phyloP scores from a whole-genome alignment of 1,140 invertebrate genomes.

The Solenopsis fugax region DNA sequence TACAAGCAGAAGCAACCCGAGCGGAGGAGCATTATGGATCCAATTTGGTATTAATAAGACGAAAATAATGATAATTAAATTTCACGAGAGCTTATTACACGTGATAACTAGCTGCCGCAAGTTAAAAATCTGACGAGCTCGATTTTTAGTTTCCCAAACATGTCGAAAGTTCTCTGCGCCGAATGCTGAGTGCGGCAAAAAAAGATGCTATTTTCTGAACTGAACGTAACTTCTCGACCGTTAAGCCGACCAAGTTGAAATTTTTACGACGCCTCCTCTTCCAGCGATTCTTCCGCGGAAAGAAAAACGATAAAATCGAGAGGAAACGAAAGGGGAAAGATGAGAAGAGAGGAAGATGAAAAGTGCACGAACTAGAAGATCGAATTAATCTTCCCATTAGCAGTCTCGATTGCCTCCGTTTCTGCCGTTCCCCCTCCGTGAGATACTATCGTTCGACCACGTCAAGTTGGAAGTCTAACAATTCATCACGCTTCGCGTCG shows the following conservation, averaged over 20 bases:
- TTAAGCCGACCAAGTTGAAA: constrained; percentile 38
- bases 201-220: neutral
- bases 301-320: constrained; percentile 39
- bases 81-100: constrained; percentile 3
- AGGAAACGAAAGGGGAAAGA: neutral
- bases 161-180: neutral
- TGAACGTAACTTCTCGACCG: constrained; percentile 32
- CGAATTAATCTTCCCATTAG: constrained; percentile 80
- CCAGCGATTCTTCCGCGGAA: neutral
- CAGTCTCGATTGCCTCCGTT: constrained; percentile 74
- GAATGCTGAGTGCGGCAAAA: constrained; percentile 7
- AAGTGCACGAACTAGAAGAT: constrained; percentile 60
- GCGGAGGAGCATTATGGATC: constrained; percentile 43
- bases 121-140: constrained; percentile 35
- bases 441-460: constrained; percentile 57
- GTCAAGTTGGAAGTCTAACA: constrained; percentile 65
- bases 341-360: neutral
- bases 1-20: constrained; percentile 44
- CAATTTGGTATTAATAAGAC: constrained; percentile 54
- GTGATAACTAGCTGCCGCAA: neutral
- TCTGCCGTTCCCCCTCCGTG: constrained; percentile 22
- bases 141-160: neutral
- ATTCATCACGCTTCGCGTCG: constrained; percentile 69
- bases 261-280: constrained; percentile 19
- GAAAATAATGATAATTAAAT: constrained; percentile 58